Evolutionary conservation across 53 echinoderm and acorn worm genomes (phyloP).

Genomic region (Zoroaster sp.): DNA sequence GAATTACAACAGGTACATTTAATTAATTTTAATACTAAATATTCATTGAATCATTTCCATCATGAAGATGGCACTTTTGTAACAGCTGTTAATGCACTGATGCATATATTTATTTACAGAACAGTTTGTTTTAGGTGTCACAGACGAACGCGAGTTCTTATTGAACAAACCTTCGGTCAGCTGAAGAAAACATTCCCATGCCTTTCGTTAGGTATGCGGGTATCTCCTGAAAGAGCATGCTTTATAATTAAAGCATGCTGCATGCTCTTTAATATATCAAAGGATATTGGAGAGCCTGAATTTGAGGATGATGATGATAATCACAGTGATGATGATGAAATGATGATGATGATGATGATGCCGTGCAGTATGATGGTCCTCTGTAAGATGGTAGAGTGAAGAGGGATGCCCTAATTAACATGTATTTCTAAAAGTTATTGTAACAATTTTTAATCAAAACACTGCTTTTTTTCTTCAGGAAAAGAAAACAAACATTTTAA

Average conservation of each 20-base stretch:
- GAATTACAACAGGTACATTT: conserved; percentile 49
- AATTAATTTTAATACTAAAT: not conserved
- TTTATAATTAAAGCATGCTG: conserved; percentile 31
- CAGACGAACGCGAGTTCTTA: conserved; percentile 32
- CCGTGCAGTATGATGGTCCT: not conserved
- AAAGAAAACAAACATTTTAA: no score
- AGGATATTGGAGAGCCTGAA: not conserved
- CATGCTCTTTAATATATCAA: not conserved
- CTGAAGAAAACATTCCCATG: conserved; percentile 35
- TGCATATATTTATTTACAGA: not conserved
- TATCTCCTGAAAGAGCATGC: conserved; percentile 9
- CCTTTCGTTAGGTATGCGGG: conserved; percentile 11
- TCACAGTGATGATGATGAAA: not conserved
- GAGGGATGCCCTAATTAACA: not conserved
- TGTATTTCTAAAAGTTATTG: not conserved
- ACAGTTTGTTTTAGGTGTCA: conserved; percentile 17
- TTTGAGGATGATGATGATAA: not conserved
- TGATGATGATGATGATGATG: not conserved
- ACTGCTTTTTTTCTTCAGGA: no score
- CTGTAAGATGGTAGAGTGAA: not conserved
- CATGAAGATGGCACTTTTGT: no score
- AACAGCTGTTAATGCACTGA: not conserved
- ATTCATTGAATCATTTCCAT: not conserved
- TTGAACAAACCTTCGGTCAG: conserved; percentile 43
- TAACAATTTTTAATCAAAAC: no score